Evolutionary conservation across 2,888 invertebrate species (phyloP), one percentile per base, ranked within the genome.

Genomic region (Cynaeus angustus): DNA sequence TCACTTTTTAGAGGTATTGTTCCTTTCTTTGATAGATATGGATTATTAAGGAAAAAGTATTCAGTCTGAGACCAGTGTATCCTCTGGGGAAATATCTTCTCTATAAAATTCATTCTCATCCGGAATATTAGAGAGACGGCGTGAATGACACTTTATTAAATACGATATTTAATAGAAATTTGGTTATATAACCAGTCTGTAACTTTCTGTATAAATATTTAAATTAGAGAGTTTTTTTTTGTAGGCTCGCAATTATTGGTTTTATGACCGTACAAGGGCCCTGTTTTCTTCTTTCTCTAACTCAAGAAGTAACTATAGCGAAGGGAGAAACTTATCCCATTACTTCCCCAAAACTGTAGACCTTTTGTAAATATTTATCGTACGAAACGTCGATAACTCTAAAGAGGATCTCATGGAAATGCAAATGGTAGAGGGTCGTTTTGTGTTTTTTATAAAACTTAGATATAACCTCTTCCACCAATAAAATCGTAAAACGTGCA

Each of bases 351-450:
- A 66, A 66, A 66, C 46, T 66, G 66, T 55, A 66, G 66, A 13
- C 48, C 55, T 55, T 66, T 66, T 38, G 66, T 66, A 66, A 66
- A 66, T 66, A 66, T 66, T 66, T 66, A 66, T 66, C 30, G 46
- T 56, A 5, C 55, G 64, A 56, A 66, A 46, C 56, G 66, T 56
- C 66, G 66, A 66, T 66, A 66, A 14, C 45, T 53, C 64, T 53
- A 4, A 53, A 64, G 46, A 13, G 53, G 52, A 64, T 62, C 61
- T 43, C n/a, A 33, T 28, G 48, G 61, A 61, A 61, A 61, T 61
- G 61, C 61, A 46, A 61, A 48, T 33, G 46, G 56, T 41, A 43
- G 13, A 33, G 59, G 55, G 55, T 16, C 13, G 59, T 33, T 46
- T 46, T 45, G 46, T 30, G 59, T 14, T 46, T 46, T 58, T 58